Evolutionary conservation across 2,797 vertebrate genomes (phyloP), one percentile per base, ranked within the genome.

Genomic region (Coregonus sp.): DNA sequence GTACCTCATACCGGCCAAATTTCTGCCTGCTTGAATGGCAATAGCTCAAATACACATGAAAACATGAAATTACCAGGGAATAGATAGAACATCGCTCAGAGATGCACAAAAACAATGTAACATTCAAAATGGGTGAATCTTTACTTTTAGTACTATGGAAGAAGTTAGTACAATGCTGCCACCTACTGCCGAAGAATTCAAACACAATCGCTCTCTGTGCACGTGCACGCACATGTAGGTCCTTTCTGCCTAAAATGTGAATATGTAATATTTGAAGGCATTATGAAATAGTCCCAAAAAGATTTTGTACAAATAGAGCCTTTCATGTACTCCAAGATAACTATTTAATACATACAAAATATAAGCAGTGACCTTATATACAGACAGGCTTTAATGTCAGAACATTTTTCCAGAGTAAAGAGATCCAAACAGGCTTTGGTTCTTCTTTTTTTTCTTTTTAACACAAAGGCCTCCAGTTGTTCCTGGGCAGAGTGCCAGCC

Each of bases 381-480:
- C 20, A 59, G 16, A 59, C 56, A 59, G 56, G 16, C 18, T 20
- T 59, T 59, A 59, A 18, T 59, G 56, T 59, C 18, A 7, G 4
- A 59, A 59, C 5, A 5, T 20, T 59, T 59, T 59, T 20, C 18
- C 5, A 1, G 56, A 59, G 56, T 92, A 88, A 91, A 91, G 18
- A 67, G 65, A 67, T 15, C 14, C 31, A 31, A 16, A 31, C 25
- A 67, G 29, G 76, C 71, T 73, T 69, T 20, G 25, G 54, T 67
- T 73, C 69, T 71, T 40, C 71, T 78, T 77, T 75, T 72, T 65
- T 70, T 18, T 20, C 56, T 76, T 74, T 59, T 65, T 89, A 88
- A 83, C 82, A 90, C 86, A 86, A 93, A 95, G 92, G 93, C 93
- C 92, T 94, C 93, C 94, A 94, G 95, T 95, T 94, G 95, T 94